Percentiles rank a stretch among this genome's conserved stretches.
Evolutionary conservation across 1,140 invertebrate genomes (phyloP).

Genomic region (Hyles euphorbiae): DNA sequence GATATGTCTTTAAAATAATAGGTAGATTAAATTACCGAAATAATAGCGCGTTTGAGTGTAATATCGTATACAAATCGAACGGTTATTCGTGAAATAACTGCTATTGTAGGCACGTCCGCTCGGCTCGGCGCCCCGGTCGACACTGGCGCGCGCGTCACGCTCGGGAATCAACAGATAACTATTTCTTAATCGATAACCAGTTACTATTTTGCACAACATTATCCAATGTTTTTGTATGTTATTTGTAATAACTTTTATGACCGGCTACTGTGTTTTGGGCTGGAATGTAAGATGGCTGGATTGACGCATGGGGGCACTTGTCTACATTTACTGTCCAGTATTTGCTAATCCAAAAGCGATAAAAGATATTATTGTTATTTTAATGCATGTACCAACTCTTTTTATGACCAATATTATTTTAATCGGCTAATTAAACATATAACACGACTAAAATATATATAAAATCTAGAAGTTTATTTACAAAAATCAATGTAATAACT

Average conservation of each 20-base stretch:
- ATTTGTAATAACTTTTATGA: conserved; percentile 4
- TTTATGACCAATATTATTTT: no score
- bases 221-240: conserved; percentile 10
- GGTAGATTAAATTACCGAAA: neutral
- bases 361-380: no score
- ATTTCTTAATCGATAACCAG: conserved; percentile 28
- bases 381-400: no score
- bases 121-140: conserved; percentile 17
- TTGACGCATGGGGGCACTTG: no score
- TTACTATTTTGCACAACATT: conserved; percentile 21
- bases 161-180: conserved; percentile 11
- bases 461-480: no score
- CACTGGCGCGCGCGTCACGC: conserved; percentile 21
- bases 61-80: conserved; percentile 28
- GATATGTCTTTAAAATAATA: no score
- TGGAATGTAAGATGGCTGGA: no score
- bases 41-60: conserved; percentile 17
- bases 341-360: no score
- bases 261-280: conserved; percentile 1
- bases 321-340: no score
- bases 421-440: no score
- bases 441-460: no score
- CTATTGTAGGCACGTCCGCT: conserved; percentile 26
- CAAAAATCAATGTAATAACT: no score
- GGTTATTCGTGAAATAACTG: conserved; percentile 35